Base-by-base conservation (phyloP, 2,797 vertebrate genomes). In the Gouania willdenowi region DNA sequence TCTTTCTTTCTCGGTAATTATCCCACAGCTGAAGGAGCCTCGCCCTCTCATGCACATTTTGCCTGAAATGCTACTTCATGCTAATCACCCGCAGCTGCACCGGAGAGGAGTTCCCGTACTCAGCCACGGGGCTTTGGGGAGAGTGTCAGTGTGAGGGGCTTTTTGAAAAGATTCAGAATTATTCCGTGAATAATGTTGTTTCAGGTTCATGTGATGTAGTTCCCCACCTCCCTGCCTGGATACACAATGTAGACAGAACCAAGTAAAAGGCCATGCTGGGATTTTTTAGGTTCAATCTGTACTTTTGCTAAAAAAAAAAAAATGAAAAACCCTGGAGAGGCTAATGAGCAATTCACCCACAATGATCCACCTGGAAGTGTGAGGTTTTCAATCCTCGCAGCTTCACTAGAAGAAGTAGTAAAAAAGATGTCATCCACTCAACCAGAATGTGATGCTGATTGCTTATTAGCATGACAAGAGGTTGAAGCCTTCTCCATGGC, bases 71-170 rank as follows among this genome's bases (percentile, higher is more conserved):
- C 71, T 72, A 57, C 68, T 67, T 77, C 77, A 64, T 63, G 25
- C 11, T 80, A 77, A 85, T 66, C 25, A 26, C 66, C 73, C 13
- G 37, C 87, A 89, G 84, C 79, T 84, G 81, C 39, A 71, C 24
- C 75, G 39, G 66, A 83, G 66, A 70, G 68, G 71, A 65, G 64
- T 42, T n/a, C n/a, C n/a, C n/a, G n/a, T 30, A 34, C 44, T 51
- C 43, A 46, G 40, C 49, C 19, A 53, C 42, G 39, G 26, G 23
- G 25, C 19, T n/a, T n/a, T 19, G 20, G 12, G 33, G 13, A 14
- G 13, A 14, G 13, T 13, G 13, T 20, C 19, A 27, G 12, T n/a
- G 11, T 16, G 14, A 20, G 13, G 17, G 29, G 41, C 65, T 51
- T 30, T 53, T 51, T 42, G 46, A 45, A 59, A 49, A 39, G 44